A percentile compares a stretch with the other conserved stretches of the same genome.
These are phyloP conservation scores for Isotomurus palustris DNA, from an alignment of 2,888 invertebrate genomes.

Conservation along the genomic window DNA sequence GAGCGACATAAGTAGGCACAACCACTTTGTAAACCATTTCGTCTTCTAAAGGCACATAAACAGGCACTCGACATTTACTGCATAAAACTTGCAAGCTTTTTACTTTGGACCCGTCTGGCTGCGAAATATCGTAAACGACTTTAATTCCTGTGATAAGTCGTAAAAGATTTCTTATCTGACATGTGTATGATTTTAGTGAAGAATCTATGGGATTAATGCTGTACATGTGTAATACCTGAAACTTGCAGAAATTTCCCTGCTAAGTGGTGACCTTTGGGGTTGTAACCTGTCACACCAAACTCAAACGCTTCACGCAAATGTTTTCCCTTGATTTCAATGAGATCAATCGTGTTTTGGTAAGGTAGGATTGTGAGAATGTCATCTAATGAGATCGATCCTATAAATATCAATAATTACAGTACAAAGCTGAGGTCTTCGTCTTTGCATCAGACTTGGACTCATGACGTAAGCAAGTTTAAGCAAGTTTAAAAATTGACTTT, in stretches of 20 bases:
- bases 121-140: slow-evolving; percentile 64
- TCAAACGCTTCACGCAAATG: slow-evolving; percentile 63
- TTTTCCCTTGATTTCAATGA: slow-evolving; percentile 63
- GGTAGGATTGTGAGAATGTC: slow-evolving; percentile 71
- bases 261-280: slow-evolving; percentile 53
- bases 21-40: slow-evolving; percentile 61
- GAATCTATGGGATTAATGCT: too few relatives aligned
- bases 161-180: too few relatives aligned
- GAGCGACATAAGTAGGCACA: slow-evolving; percentile 61
- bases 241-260: slow-evolving; percentile 75
- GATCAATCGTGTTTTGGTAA: slow-evolving; percentile 65
- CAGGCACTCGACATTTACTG: slow-evolving; percentile 62
- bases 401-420: too few relatives aligned
- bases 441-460: too few relatives aligned
- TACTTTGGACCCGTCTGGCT: slow-evolving; percentile 62
- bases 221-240: too few relatives aligned
- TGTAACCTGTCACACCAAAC: slow-evolving; percentile 58
- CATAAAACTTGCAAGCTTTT: slow-evolving; percentile 62
- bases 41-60: slow-evolving; percentile 56
- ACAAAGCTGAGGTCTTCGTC: too few relatives aligned
- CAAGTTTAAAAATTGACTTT: too few relatives aligned
- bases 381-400: slow-evolving; percentile 68
- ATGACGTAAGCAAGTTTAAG: too few relatives aligned
- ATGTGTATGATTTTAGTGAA: too few relatives aligned
- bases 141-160: slow-evolving; percentile 57